Percentiles rank a stretch among this genome's conserved stretches.
Conservation (phyloP, 2,888 invertebrate species). For the Parnassius glacialis region DNA sequence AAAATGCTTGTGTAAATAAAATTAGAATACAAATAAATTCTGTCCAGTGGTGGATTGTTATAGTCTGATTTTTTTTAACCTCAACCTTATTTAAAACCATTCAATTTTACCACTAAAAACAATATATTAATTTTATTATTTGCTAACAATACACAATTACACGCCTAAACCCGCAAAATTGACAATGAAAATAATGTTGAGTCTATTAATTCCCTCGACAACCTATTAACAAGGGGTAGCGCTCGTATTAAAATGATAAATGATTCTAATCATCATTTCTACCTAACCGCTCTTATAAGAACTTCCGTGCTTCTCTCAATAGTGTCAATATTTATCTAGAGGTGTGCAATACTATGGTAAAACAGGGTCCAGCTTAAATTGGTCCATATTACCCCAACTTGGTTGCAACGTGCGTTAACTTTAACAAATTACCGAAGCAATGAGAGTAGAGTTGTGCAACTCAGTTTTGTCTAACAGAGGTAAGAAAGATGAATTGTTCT, state of each 20-base stretch:
- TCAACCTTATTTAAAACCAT: too few species aligned
- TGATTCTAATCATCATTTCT: slow-evolving; percentile 71
- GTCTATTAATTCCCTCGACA: slow-evolving; percentile 73
- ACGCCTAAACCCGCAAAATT: slow-evolving; percentile 64
- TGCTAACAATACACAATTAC: slow-evolving; percentile 30
- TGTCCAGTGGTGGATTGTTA: too few species aligned
- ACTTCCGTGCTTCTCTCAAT: slow-evolving; percentile 29
- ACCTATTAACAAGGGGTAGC: slow-evolving; percentile 71
- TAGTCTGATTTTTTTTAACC: too few species aligned
- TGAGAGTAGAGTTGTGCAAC: slow-evolving; percentile 60
- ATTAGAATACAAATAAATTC: too few species aligned
- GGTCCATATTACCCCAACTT: slow-evolving; percentile 60
- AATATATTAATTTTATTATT: not conserved
- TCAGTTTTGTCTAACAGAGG: slow-evolving; percentile 51
- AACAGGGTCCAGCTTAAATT: slow-evolving; percentile 40
- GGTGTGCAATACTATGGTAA: slow-evolving; percentile 16
- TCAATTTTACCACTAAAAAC: too few species aligned
- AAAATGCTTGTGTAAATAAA: too few species aligned
- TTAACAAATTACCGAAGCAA: slow-evolving; percentile 73
- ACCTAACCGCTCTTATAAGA: slow-evolving; percentile 42
- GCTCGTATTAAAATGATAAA: slow-evolving; percentile 78
- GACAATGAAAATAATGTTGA: slow-evolving; percentile 73
- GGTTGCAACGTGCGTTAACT: slow-evolving; percentile 66
- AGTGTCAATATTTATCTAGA: slow-evolving; percentile 7
- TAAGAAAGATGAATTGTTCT: slow-evolving; percentile 65